A percentile compares a stretch with the other conserved stretches of the same genome.
Evolutionary conservation across 2,797 vertebrate species (phyloP).

Genomic region (Sebastes oblongus): DNA sequence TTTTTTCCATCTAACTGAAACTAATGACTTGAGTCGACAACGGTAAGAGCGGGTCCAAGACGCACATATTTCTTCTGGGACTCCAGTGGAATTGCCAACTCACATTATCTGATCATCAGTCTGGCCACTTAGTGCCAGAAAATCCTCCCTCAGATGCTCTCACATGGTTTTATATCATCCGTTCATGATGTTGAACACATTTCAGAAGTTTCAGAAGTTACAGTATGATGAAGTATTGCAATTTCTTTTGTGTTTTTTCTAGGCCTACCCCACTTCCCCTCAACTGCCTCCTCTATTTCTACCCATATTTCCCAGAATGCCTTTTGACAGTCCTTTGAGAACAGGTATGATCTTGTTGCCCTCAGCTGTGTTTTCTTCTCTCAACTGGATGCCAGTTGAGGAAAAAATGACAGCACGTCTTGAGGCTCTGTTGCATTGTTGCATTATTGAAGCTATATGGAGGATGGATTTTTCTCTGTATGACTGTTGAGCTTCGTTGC

Average conservation of each 20-base stretch:
- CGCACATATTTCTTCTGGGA: constrained; percentile 20
- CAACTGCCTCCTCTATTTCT: background rate
- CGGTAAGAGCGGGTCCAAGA: background rate
- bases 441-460: constrained; percentile 18
- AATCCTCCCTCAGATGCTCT: constrained; percentile 15
- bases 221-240: constrained; percentile 13
- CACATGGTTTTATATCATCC: constrained; percentile 7
- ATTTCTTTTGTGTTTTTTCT: background rate
- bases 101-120: constrained; percentile 18
- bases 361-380: background rate
- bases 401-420: background rate
- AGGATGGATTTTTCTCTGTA: background rate
- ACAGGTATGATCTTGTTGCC: background rate
- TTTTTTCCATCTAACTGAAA: constrained; percentile 6
- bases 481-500: background rate
- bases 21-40: constrained; percentile 3
- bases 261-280: background rate
- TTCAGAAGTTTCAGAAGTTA: constrained; percentile 8
- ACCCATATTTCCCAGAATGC: background rate
- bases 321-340: background rate
- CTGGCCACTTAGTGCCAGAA: background rate
- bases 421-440: background rate
- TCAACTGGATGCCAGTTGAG: background rate
- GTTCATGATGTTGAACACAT: constrained; percentile 9
- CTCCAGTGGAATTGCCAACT: constrained; percentile 5